Percentiles rank a stretch among this genome's conserved stretches.
Conservation (phyloP, 1,140 invertebrate species). For the Calliphora vicina region DNA sequence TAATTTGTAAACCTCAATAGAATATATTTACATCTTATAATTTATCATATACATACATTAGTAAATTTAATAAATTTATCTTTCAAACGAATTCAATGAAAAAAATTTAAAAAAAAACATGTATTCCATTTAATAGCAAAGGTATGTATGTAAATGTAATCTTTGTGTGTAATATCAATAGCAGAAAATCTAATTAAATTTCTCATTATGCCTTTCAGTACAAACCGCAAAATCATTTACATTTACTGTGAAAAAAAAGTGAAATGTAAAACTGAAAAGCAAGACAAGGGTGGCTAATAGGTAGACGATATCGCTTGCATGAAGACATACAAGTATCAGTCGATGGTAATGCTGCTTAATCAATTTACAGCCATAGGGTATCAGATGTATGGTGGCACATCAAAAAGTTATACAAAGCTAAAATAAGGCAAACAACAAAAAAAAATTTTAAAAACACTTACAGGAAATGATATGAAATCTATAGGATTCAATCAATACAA, state of each 20-base stretch:
- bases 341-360: background rate
- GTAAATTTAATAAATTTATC: no score
- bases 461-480: slow-evolving; percentile 19
- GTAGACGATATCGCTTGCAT: background rate
- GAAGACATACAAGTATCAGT: background rate
- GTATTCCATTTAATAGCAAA: background rate
- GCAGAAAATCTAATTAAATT: slow-evolving; percentile 5
- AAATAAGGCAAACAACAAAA: background rate
- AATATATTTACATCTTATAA: no score
- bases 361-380: slow-evolving; percentile 6
- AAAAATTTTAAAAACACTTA: slow-evolving; percentile 11
- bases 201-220: background rate
- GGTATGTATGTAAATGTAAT: background rate
- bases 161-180: background rate
- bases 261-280: no score
- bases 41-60: no score
- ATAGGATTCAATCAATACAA: slow-evolving; percentile 24
- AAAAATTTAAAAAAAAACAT: background rate
- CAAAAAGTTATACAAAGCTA: background rate
- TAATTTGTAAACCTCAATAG: no score
- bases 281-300: background rate
- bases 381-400: background rate
- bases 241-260: background rate
- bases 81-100: background rate
- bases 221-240: background rate